Evolutionary conservation across 2,888 invertebrate species (phyloP), one percentile per base, ranked within the genome.

Genomic region (Microctonus brassicae): DNA sequence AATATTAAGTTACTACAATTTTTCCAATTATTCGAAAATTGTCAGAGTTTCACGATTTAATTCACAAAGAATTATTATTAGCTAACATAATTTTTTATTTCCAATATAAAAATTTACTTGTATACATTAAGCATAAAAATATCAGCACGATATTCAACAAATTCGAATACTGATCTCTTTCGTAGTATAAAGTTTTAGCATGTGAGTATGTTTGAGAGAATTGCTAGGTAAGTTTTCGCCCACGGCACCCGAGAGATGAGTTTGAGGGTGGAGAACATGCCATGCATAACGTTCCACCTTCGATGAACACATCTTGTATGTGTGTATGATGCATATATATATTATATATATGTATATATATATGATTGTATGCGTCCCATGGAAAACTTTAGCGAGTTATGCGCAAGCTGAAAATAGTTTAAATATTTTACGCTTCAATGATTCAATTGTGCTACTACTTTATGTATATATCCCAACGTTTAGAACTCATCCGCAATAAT

Each of bases 221-320:
- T 69, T 53, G 69, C 24, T 62, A 6, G 20, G 52, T 33, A 61
- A 69, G 10, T n/a, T 69, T 68, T 47, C 24, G 33, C 47, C 61
- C 5, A 6, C 26, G 34, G 22, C 60, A 6, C 13, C n/a, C 5
- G 42, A 20, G 42, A 22, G 68, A 52, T 22, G 10, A 61, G 57
- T 52, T 69, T 39, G 36, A 39, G 26, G 29, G 62, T 22, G 33
- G 11, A n/a, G 13, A 68, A 60, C 61, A 47, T 60, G 61, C 11
- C n/a, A 57, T 26, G 29, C n/a, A 29, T 57, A 57, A 6, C 57
- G 57, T 29, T 29, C 29, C 33, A n/a, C 17, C 13, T 29, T 57
- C 57, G 33, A 29, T 26, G 13, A 57, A 29, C 29, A 57, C 57
- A 57, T 24, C 26, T 24, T 29, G 7, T 29, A 29, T 29, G 29